Evolutionary conservation across 2,113 vertebrate genomes (phyloP).

Genomic region (Microtus montanus): DNA sequence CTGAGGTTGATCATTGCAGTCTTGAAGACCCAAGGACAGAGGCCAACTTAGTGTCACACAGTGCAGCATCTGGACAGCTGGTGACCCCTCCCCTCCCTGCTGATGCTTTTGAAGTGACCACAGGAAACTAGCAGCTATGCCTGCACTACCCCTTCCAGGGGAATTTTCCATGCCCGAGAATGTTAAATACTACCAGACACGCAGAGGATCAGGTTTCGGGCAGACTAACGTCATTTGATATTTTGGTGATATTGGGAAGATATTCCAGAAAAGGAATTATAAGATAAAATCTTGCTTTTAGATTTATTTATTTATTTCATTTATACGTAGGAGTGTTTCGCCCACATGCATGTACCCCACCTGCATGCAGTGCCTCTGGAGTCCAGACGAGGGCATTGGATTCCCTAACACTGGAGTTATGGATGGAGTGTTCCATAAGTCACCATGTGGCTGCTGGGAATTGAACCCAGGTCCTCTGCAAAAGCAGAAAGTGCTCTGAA

Average conservation of each 20-base stretch:
- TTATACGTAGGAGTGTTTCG: neutral
- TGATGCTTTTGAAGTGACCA: slow-evolving; percentile 51
- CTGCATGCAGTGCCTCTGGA: too few species aligned
- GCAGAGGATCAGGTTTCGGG: slow-evolving; percentile 22
- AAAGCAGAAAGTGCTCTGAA: neutral
- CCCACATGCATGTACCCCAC: neutral
- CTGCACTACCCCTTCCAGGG: neutral
- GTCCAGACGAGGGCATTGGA: neutral
- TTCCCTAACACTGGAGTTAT: neutral
- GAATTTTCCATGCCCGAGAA: slow-evolving; percentile 18
- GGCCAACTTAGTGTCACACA: neutral
- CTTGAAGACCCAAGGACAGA: neutral
- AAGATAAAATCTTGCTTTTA: neutral
- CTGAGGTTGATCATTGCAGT: neutral
- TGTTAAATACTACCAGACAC: slow-evolving; percentile 60
- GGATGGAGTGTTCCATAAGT: neutral
- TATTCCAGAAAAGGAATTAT: neutral
- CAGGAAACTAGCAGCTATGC: slow-evolving; percentile 38
- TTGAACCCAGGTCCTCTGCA: neutral
- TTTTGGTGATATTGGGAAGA: slow-evolving; percentile 23
- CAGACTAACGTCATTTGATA: neutral
- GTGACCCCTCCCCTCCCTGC: neutral
- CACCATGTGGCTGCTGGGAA: neutral
- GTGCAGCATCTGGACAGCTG: neutral
- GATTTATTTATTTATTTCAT: neutral